phyloP scores from a whole-genome alignment of 2,113 vertebrate genomes.

The Nipponia nippon region DNA sequence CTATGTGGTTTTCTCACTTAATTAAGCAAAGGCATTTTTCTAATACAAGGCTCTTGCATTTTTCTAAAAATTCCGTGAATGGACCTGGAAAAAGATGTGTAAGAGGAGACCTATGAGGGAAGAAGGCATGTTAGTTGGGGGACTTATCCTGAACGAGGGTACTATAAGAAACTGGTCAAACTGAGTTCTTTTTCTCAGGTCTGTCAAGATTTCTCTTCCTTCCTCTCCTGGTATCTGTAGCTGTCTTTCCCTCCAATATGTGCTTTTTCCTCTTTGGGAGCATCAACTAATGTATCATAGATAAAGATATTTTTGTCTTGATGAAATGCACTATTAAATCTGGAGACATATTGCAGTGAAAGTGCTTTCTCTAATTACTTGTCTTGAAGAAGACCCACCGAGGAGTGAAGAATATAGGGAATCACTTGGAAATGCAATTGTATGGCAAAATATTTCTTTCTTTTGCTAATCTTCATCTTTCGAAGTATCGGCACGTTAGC shows the following conservation, averaged over 20 bases:
- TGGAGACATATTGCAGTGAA: not conserved
- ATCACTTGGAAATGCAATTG: not conserved
- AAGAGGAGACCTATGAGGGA: not conserved
- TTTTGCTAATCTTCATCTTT: not conserved
- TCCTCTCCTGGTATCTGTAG: not conserved
- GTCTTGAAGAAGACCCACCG: not conserved
- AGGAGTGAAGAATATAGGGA: not conserved
- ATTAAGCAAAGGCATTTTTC: not conserved
- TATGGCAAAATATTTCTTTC: not conserved
- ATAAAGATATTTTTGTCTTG: not conserved
- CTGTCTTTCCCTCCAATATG: not conserved
- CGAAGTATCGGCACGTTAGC: not conserved
- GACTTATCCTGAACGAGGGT: not conserved
- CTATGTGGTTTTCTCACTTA: not conserved
- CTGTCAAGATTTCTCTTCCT: not conserved
- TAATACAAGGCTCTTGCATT: not conserved
- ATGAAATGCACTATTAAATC: not conserved
- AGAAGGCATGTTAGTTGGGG: not conserved
- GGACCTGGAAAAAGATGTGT: not conserved
- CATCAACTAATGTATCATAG: not conserved
- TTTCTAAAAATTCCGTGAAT: not conserved
- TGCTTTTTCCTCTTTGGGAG: not conserved
- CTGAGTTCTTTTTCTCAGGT: not conserved
- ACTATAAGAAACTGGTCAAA: not conserved
- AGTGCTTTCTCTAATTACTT: not conserved